A percentile compares a stretch with the other conserved stretches of the same genome.
Conservation (phyloP, 53 echinoderm and acorn worm species). For the Stichopus horrens region DNA sequence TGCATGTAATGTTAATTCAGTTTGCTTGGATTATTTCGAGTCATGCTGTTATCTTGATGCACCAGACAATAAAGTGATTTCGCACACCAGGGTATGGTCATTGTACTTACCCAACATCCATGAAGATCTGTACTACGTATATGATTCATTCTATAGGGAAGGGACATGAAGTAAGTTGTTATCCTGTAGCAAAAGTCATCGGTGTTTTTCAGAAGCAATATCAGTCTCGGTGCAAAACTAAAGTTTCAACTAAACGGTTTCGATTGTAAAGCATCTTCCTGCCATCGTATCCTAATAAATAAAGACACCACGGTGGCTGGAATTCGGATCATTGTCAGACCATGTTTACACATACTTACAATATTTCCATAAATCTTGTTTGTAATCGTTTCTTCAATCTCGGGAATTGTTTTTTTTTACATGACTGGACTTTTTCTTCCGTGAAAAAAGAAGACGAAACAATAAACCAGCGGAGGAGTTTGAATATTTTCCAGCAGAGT, state of each 20-base stretch:
- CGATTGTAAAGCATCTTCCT: slow-evolving; percentile 16
- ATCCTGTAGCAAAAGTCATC: too few relatives aligned
- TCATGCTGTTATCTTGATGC: too few relatives aligned
- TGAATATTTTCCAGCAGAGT: slow-evolving; percentile 25
- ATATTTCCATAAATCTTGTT: not conserved
- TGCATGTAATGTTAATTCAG: too few relatives aligned
- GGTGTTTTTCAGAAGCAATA: too few relatives aligned
- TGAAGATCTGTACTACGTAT: too few relatives aligned
- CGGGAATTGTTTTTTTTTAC: not conserved
- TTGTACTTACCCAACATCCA: too few relatives aligned
- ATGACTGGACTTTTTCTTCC: not conserved
- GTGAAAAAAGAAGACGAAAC: not conserved
- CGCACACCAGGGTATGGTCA: too few relatives aligned
- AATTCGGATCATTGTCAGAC: slow-evolving; percentile 11
- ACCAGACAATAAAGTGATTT: too few relatives aligned
- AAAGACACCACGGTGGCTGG: not conserved
- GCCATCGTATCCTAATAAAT: not conserved
- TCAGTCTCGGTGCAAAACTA: not conserved
- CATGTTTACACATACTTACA: slow-evolving; percentile 15
- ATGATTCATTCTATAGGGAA: too few relatives aligned
- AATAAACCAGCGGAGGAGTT: not conserved
- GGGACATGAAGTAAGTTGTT: too few relatives aligned
- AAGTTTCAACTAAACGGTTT: slow-evolving; percentile 21
- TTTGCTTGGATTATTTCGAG: too few relatives aligned
- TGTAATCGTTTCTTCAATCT: slow-evolving; percentile 26